Base-by-base conservation (phyloP, 2,113 vertebrate genomes). In the Symphodus melops region DNA sequence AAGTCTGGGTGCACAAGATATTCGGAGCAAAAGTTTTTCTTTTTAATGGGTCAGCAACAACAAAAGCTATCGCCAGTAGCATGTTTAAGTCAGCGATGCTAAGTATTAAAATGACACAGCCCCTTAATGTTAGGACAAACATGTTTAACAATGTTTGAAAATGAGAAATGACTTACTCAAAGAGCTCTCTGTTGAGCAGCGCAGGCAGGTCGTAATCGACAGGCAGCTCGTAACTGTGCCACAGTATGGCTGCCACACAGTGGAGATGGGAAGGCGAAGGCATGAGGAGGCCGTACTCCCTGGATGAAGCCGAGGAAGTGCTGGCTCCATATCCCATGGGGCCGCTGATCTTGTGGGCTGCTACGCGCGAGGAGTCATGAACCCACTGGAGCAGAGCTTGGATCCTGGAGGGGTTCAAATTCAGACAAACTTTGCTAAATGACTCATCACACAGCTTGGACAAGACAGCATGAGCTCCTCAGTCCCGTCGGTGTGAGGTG, bases 321-420 rank as follows among this genome's bases (percentile, higher is more conserved):
- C 75, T 44, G 1, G 71, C 91, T 16, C 85, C 92, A 70, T 95
- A 96, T 79, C 94, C 96, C 79, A 94, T 87, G 1, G 95, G 93
- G 25, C 93, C 91, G 54, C 91, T 95, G 83, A 95, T 95, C 80
- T 97, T 99, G 91, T 97, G 91, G 37, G 96, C 95, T 21, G 97
- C 98, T 70, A 99, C 95, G 84, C 92, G 92, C 0, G 98, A 97
- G 0, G 97, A 99, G 91, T 99, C 98, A 1, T 96, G 96, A 51
- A 99, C 98, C 98, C 98, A 99, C 89, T 99, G 97, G 78, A 99
- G 94, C 61, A 99, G 86, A 62, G 98, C 96, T 92, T 99, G 97
- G 91, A 99, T 98, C 93, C 98, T 99, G 71, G 1, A 65, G 37
- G 28, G 52, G 59, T 53, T 33, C 63, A 62, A 60, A 60, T 62